These are phyloP conservation scores for Boloria selene DNA, from an alignment of 2,888 invertebrate genomes.

Conservation along the genomic window DNA sequence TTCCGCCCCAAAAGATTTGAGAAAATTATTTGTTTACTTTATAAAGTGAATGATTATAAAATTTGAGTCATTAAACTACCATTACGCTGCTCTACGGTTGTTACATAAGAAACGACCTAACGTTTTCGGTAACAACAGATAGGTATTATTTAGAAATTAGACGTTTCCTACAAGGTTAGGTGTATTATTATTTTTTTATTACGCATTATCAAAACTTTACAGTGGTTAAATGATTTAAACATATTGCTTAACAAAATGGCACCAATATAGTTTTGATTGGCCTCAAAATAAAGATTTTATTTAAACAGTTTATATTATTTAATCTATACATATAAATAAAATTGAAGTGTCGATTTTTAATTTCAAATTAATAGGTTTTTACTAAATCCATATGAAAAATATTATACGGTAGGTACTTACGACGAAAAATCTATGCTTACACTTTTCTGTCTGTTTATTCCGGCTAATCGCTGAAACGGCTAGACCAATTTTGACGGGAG, in stretches of 20 bases:
- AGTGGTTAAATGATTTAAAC: slow-evolving; percentile 10
- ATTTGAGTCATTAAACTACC: slow-evolving; percentile 24
- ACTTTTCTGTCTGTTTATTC: no score
- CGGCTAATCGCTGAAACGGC: no score
- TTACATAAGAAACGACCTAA: slow-evolving; percentile 20
- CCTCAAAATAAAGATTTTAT: no score
- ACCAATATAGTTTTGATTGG: no score
- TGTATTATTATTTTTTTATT: slow-evolving; percentile 16
- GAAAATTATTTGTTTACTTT: slow-evolving; percentile 12
- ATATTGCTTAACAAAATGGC: not conserved
- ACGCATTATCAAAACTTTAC: slow-evolving; percentile 6
- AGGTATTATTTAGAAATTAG: slow-evolving; percentile 19
- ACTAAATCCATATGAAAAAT: no score
- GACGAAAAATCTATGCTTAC: no score
- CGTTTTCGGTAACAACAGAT: slow-evolving; percentile 27
- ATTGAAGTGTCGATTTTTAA: no score
- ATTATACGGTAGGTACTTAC: no score
- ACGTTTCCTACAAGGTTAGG: slow-evolving; percentile 23
- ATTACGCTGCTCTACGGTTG: slow-evolving; percentile 22
- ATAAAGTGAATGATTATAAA: slow-evolving; percentile 11
- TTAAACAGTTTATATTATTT: no score
- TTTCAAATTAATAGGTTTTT: no score
- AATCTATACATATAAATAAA: no score
- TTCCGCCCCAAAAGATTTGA: slow-evolving; percentile 12
- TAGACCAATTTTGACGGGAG: no score